Evolutionary conservation across 2,113 vertebrate species (phyloP).

Genomic region (Trematomus loennbergii): DNA sequence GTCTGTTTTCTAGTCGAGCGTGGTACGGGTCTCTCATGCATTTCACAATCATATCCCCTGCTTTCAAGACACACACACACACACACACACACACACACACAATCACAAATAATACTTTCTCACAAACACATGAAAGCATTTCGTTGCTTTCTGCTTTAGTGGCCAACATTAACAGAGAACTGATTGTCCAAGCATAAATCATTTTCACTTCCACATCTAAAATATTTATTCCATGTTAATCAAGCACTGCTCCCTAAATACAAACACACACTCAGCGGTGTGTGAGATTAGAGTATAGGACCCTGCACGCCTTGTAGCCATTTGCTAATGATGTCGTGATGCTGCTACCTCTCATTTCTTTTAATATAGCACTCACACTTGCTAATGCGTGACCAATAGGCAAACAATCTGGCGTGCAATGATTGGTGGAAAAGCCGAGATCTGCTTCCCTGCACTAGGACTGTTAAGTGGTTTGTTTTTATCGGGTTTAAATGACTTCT

Average conservation of each 20-base stretch:
- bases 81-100: constrained; percentile 19
- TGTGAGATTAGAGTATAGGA: constrained; percentile 20
- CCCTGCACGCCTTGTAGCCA: constrained; percentile 18
- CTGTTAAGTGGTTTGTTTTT: neutral
- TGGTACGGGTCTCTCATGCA: constrained; percentile 33
- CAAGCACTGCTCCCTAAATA: constrained; percentile 43
- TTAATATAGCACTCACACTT: constrained; percentile 37
- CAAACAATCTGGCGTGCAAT: neutral
- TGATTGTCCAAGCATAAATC: constrained; percentile 70
- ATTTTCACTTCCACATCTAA: constrained; percentile 63
- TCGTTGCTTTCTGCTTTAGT: constrained; percentile 42
- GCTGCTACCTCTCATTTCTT: constrained; percentile 24
- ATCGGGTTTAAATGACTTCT: neutral
- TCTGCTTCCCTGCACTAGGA: neutral
- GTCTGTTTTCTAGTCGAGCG: constrained; percentile 51
- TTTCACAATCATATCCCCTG: constrained; percentile 39
- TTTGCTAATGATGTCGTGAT: constrained; percentile 42
- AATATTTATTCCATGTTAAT: constrained; percentile 77
- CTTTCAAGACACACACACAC: neutral
- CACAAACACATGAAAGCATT: constrained; percentile 25
- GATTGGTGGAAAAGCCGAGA: constrained; percentile 7
- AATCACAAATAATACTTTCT: neutral
- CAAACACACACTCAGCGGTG: constrained; percentile 1
- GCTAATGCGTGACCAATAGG: constrained; percentile 17
- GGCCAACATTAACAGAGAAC: constrained; percentile 38